phyloP scores from a whole-genome alignment of 2,113 vertebrate species.

The Chloebia gouldiae region DNA sequence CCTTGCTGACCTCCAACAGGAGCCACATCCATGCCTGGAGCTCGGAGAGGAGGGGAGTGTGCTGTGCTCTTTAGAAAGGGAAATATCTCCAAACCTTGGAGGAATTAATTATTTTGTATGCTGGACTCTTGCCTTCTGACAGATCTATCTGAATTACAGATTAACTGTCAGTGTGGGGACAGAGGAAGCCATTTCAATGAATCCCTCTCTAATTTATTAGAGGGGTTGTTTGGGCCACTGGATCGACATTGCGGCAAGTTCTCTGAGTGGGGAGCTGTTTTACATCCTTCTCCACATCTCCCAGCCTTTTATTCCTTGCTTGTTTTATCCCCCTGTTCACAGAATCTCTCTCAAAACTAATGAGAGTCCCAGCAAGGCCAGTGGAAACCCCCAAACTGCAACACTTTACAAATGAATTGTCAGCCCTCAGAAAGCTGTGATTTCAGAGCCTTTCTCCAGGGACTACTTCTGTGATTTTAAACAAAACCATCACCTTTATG shows the following conservation, averaged over 20 bases:
- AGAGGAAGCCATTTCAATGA: slow-evolving; percentile 67
- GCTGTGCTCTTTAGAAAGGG: slow-evolving; percentile 35
- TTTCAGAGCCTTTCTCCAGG: not conserved
- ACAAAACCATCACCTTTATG: not conserved
- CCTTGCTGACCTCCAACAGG: not conserved
- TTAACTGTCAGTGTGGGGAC: slow-evolving; percentile 60
- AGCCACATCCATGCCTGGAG: not conserved
- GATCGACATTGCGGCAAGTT: not conserved
- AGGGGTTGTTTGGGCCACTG: slow-evolving; percentile 44
- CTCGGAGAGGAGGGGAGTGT: not conserved
- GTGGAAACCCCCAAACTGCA: not conserved
- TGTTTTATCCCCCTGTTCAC: not conserved
- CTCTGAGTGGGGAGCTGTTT: not conserved
- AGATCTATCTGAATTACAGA: slow-evolving; percentile 73
- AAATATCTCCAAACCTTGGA: slow-evolving; percentile 18
- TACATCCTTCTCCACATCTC: not conserved
- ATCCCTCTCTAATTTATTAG: slow-evolving; percentile 67
- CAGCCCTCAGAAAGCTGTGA: not conserved
- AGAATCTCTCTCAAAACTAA: not conserved
- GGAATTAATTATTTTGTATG: slow-evolving; percentile 60
- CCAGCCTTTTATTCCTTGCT: not conserved
- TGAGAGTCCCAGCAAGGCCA: not conserved
- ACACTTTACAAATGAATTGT: not conserved
- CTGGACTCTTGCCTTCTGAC: slow-evolving; percentile 63
- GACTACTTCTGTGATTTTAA: not conserved